Evolutionary conservation across 92 coral and sea anemone genomes (phyloP), one percentile per base, ranked within the genome.

Genomic region (Scolanthus callimorphus): DNA sequence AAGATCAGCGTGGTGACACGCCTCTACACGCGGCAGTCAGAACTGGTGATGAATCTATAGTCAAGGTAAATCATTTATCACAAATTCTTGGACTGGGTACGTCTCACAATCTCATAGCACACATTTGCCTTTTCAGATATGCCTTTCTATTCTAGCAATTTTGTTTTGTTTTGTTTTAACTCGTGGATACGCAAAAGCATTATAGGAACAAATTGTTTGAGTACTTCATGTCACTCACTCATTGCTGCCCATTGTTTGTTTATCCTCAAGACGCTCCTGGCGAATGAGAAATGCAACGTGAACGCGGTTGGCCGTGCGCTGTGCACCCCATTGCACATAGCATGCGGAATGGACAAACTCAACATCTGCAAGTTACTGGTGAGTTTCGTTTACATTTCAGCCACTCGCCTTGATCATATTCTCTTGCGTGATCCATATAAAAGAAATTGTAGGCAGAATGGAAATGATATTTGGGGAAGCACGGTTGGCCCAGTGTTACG

Each of bases 21-120:
- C 89, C 95, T 4, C 53, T 86, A 34, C 95, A 86, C 48, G 65
- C 89, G 6, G 88, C 95, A 3, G 86, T 83, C 20, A 81, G 82
- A 17, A 60, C 83, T 67, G 95, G 95, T 25, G 70, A 86, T 59
- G 88, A 77, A 53, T 22, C 71, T 11, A 68, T 83, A 51, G 71
- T 86, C 30, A 63, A 62, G 72, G 95, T 86, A 77, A 34, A 34
- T 15, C 15, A 34, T 34, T 34, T 15, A 6, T 34, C 6, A 34
- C 41, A 34, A 34, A 34, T 6, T 34, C 15, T 34, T 34, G 15
- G 8, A 15, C 41, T 34, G 41, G 15, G 8, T 15, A 34, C 41
- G 41, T 34, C 41, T 6, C 6, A 6, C 41, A 34, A 34, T n/a
- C n/a, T n/a, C n/a, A n/a, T n/a, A n/a, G n/a, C n/a, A n/a, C n/a